Percentiles rank a stretch among this genome's conserved stretches.
Conservation (phyloP, 2,888 invertebrate genomes). For the Dione juno region DNA sequence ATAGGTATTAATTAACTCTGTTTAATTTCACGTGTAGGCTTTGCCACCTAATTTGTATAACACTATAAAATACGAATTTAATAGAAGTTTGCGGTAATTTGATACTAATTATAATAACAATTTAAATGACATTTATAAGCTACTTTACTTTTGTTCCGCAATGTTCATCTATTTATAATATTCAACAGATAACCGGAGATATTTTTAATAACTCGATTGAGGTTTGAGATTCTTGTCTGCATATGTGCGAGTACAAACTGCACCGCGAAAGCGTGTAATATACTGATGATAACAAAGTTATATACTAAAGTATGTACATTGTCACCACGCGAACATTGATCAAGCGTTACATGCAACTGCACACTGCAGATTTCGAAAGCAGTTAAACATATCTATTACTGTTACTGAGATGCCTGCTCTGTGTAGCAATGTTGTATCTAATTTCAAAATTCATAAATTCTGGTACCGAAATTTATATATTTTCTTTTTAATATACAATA, state of each 20-base stretch:
- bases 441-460: conserved; percentile 20
- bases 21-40: conserved; percentile 18
- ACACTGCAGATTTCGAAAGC: conserved; percentile 38
- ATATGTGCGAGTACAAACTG: not conserved
- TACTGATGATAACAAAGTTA: not conserved
- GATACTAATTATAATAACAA: not conserved
- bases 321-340: conserved; percentile 37
- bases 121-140: not conserved
- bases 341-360: conserved; percentile 35
- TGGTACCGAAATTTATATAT: conserved; percentile 19
- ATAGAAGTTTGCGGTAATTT: not conserved
- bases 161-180: too few relatives aligned
- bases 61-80: not conserved
- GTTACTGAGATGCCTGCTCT: conserved; percentile 23
- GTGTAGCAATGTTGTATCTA: conserved; percentile 15
- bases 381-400: conserved; percentile 36
- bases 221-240: too few relatives aligned
- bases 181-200: too few relatives aligned
- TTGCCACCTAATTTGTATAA: conserved; percentile 18
- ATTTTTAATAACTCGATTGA: too few relatives aligned
- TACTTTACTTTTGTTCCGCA: too few relatives aligned
- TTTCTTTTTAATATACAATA: not conserved
- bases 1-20: conserved; percentile 15
- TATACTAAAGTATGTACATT: not conserved
- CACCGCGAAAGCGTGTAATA: not conserved